phyloP scores from a whole-genome alignment of 2,113 vertebrate genomes.

The Butorides virescens region DNA sequence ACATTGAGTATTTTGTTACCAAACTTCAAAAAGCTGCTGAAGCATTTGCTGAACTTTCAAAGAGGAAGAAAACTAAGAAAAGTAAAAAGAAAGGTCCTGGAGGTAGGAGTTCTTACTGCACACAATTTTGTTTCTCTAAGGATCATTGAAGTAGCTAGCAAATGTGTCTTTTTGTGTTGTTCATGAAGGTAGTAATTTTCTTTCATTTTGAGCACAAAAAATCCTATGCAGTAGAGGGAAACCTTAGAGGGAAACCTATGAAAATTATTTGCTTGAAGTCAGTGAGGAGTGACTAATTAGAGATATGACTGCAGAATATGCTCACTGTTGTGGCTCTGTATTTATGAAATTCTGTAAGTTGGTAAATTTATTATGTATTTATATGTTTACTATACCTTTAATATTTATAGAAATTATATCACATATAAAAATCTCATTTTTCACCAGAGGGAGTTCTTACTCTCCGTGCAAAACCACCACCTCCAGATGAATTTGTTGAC shows the following conservation, averaged over 20 bases:
- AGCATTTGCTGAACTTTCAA: conserved; percentile 88
- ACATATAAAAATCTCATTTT: neutral
- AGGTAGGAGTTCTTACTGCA: conserved; percentile 72
- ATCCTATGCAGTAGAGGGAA: fast-evolving
- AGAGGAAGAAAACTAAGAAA: conserved; percentile 90
- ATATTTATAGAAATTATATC: neutral
- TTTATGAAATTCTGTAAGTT: neutral
- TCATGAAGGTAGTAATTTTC: neutral
- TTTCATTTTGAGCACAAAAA: neutral
- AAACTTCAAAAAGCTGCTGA: conserved; percentile 95
- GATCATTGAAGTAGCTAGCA: neutral
- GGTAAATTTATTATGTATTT: neutral
- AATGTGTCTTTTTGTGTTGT: neutral
- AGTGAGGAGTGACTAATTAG: neutral
- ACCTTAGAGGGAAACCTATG: neutral
- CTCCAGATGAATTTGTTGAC: conserved; percentile 89
- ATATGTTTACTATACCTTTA: neutral
- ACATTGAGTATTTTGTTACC: conserved; percentile 93
- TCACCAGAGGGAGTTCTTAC: conserved; percentile 94
- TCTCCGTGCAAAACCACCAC: conserved; percentile 88
- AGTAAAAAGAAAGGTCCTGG: conserved; percentile 91
- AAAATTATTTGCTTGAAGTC: neutral
- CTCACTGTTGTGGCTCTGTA: neutral
- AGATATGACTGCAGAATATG: neutral
- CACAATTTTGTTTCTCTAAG: neutral